Evolutionary conservation across 2,113 vertebrate genomes (phyloP).

Genomic region (Phasianus colchicus): DNA sequence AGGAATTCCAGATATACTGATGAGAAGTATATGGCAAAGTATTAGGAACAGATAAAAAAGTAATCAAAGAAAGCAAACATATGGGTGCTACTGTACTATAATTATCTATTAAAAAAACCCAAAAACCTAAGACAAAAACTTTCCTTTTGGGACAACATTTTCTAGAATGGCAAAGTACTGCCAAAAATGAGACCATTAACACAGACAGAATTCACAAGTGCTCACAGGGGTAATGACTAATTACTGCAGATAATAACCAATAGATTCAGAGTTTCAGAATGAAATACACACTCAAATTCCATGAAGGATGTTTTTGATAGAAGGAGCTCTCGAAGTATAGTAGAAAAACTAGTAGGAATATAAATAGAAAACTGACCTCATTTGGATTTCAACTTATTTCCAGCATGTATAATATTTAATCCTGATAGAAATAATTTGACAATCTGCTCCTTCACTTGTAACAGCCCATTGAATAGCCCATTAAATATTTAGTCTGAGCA

Average conservation of each 20-base stretch:
- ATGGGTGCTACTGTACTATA: background rate
- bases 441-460: background rate
- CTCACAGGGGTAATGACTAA: background rate
- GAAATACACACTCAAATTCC: background rate
- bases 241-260: background rate
- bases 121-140: background rate
- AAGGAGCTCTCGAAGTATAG: background rate
- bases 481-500: background rate
- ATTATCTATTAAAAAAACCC: background rate
- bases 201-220: background rate
- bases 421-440: background rate
- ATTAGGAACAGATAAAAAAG: background rate
- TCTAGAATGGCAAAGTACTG: background rate
- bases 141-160: background rate
- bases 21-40: background rate
- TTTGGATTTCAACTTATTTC: background rate
- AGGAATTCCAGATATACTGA: background rate
- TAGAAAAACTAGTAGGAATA: background rate
- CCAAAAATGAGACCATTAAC: background rate
- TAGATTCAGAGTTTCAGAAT: background rate
- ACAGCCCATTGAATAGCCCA: background rate
- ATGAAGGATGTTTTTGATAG: background rate
- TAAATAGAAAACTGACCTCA: background rate
- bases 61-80: background rate
- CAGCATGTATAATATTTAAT: background rate